Base-by-base conservation (phyloP, 1,140 invertebrate genomes). In the Pteromalus puparum region DNA sequence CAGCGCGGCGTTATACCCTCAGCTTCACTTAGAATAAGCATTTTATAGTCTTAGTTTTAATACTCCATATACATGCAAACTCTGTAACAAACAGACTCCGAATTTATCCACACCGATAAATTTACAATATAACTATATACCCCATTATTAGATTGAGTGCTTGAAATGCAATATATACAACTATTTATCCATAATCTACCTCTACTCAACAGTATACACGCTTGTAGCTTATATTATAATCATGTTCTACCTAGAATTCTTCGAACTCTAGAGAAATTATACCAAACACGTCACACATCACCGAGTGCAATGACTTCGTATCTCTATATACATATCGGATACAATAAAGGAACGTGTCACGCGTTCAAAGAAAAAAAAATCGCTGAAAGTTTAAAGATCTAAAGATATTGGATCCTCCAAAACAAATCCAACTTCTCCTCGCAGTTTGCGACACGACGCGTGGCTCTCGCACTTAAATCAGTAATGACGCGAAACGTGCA, bases 401-500 rank as follows among this genome's bases (percentile, higher is more conserved):
- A 42, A 30, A 70, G 28, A 70, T 28, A n/a, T n/a, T n/a, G 9
- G 72, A 74, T 13, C 21, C 34, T 28, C 30, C 9, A 28, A 53
- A 46, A n/a, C 2, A 18, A 76, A 48, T 42, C 15, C 6, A n/a
- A 76, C 38, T 76, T 7, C n/a, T 0, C 24, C 21, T 34, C 34
- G 30, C 7, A 2, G n/a, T 2, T 18, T 34, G 48, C 28, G 28
- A 7, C 7, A 46, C 42, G 48, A 65, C 72, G 77, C 76, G 76
- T 75, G 61, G 48, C 78, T 87, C 30, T 5, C 3, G 30, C 83
- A 87, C 85, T 89, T 88, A 83, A 88, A 89, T 89, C 87, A 87
- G 78, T 89, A 89, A 89, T 82, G 85, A 85, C 65, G 67, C 46
- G 84, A 87, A 87, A 84, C 85, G 87, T 82, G 87, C 48, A 68